Base-by-base conservation (phyloP, 1,140 invertebrate genomes). In the Diabrotica virgifera region DNA sequence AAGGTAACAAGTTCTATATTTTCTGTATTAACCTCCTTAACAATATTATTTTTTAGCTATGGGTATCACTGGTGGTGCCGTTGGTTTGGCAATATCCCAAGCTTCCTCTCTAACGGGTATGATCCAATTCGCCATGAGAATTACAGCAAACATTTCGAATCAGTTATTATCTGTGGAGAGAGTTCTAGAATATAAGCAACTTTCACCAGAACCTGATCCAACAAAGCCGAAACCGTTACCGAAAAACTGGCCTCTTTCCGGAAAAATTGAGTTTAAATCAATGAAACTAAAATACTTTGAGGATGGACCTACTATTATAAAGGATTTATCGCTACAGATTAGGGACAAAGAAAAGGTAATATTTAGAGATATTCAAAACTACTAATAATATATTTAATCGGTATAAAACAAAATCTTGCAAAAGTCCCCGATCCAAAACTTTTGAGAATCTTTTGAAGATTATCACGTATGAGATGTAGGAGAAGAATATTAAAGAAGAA, bases 161-260 rank as follows among this genome's bases (percentile, higher is more conserved):
- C 86, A 89, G 67, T 85, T 93, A 82, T 92, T 90, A 75, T 87
- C 89, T 0, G 91, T 93, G 0, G 91, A 93, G 79, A 80, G 91
- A 72, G 83, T 93, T 0, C 64, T 92, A 0, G 90, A 93, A 72
- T 94, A 93, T 72, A 87, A 86, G 0, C 79, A 83, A 5, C 71
- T 93, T 12, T 71, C 83, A 3, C 76, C 82, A 5, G 88, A 90
- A 69, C 73, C 84, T 5, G 85, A 86, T 78, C 69, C 76, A 51
- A 82, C 83, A 67, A 76, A 63, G 7, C 72, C 71, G 37, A 77
- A 73, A 67, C 80, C 36, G 70, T 77, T 60, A 69, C 80, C 59
- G 56, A 65, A 70, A 62, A 52, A 60, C 46, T 80, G 82, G 81
- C 81, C 80, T 36, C 0, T 67, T 63, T 70, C 79, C 67, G 84